Conservation (phyloP, 2,888 invertebrate genomes). For the Papilio protenor region DNA sequence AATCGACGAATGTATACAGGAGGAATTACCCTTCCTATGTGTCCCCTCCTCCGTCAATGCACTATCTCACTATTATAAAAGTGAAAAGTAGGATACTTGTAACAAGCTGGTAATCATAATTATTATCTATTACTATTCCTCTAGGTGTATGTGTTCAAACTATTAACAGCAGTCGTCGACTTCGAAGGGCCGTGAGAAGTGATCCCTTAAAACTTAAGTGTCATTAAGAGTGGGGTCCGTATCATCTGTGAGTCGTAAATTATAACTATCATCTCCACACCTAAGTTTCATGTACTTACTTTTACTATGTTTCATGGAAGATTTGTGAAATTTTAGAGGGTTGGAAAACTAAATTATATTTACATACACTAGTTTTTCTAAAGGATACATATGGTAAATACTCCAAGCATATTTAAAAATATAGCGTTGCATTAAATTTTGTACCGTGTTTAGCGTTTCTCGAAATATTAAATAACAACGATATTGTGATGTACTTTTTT, state of each 20-base stretch:
- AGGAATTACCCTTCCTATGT: too few species aligned
- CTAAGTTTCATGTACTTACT: conserved; percentile 16
- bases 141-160: conserved; percentile 23
- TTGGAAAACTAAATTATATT: not conserved
- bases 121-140: conserved; percentile 2
- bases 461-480: too few species aligned
- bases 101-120: not conserved
- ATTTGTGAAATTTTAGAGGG: conserved; percentile 19
- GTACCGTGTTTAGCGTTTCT: too few species aligned
- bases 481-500: not conserved
- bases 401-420: too few species aligned
- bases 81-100: too few species aligned
- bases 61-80: too few species aligned
- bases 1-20: too few species aligned
- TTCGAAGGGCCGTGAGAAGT: conserved; percentile 32
- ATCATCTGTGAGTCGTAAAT: conserved; percentile 43
- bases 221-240: conserved; percentile 51
- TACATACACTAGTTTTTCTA: not conserved
- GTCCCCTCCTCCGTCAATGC: too few species aligned
- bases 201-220: conserved; percentile 46
- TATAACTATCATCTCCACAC: conserved; percentile 26
- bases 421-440: too few species aligned
- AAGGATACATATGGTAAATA: not conserved
- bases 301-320: conserved; percentile 2
- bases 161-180: conserved; percentile 37